Evolutionary conservation across 2,888 invertebrate genomes (phyloP).

Genomic region (Ophion ellenae): DNA sequence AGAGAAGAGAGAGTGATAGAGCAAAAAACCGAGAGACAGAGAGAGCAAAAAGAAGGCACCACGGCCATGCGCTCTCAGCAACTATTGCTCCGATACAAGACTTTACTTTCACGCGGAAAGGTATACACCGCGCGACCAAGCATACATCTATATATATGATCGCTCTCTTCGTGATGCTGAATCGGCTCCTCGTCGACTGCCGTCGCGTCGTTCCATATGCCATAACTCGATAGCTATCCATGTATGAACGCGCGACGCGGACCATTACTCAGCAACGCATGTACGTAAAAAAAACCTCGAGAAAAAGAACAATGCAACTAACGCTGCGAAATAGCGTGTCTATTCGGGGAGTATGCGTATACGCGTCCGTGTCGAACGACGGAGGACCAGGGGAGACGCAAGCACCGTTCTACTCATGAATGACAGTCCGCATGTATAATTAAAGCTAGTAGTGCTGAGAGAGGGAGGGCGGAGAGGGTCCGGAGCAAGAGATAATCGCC

Average conservation of each 20-base stretch:
- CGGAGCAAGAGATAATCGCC: too few relatives aligned
- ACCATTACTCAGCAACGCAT: not conserved
- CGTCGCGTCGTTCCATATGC: slow-evolving; percentile 21
- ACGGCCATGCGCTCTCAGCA: slow-evolving; percentile 77
- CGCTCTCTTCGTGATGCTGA: slow-evolving; percentile 1
- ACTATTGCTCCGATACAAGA: slow-evolving; percentile 68
- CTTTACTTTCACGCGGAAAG: slow-evolving; percentile 70
- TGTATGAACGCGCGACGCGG: not conserved
- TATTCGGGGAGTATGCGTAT: not conserved
- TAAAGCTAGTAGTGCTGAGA: too few relatives aligned
- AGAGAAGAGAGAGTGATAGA: not conserved
- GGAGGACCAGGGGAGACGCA: not conserved
- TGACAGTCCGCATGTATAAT: too few relatives aligned
- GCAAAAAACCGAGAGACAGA: not conserved
- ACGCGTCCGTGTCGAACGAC: not conserved
- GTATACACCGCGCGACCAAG: slow-evolving; percentile 37
- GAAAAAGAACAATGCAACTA: not conserved
- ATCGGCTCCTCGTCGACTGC: slow-evolving; percentile 8
- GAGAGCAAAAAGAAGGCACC: slow-evolving; percentile 7
- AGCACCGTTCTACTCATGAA: not conserved
- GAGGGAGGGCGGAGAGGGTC: too few relatives aligned
- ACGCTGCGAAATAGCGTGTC: not conserved
- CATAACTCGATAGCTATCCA: slow-evolving; percentile 15
- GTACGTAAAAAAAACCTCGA: not conserved
- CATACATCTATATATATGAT: slow-evolving; percentile 18